Evolutionary conservation across 2,888 invertebrate genomes (phyloP).

Genomic region (Pogonocherus hispidulus): DNA sequence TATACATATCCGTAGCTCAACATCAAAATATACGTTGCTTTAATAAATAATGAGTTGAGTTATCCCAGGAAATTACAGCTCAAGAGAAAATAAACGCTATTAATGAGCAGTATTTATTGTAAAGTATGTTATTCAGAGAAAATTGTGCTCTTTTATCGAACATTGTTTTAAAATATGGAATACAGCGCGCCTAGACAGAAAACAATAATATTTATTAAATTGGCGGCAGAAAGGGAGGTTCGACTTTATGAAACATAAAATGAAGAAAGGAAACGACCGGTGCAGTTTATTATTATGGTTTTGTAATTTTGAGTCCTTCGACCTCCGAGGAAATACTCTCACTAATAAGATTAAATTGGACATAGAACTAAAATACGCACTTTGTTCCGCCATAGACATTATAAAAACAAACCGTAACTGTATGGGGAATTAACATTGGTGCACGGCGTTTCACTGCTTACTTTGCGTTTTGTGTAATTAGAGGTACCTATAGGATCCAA

Average conservation of each 20-base stretch:
- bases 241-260: no score
- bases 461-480: background rate
- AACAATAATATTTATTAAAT: background rate
- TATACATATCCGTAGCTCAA: background rate
- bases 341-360: constrained; percentile 47
- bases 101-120: constrained; percentile 22
- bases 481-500: no score
- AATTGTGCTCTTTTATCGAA: constrained; percentile 27
- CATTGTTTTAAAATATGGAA: constrained; percentile 12
- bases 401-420: constrained; percentile 31
- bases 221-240: no score
- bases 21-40: background rate
- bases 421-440: background rate
- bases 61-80: constrained; percentile 24
- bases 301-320: constrained; percentile 31
- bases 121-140: constrained; percentile 24
- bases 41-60: background rate
- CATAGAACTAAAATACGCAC: constrained; percentile 35
- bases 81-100: constrained; percentile 13
- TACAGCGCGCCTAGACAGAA: constrained; percentile 10
- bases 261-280: constrained; percentile 23
- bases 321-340: constrained; percentile 40
- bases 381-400: constrained; percentile 36
- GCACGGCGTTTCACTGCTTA: background rate
- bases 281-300: constrained; percentile 8